Evolutionary conservation across 2,113 vertebrate species (phyloP).

Genomic region (Malurus cyaneus): DNA sequence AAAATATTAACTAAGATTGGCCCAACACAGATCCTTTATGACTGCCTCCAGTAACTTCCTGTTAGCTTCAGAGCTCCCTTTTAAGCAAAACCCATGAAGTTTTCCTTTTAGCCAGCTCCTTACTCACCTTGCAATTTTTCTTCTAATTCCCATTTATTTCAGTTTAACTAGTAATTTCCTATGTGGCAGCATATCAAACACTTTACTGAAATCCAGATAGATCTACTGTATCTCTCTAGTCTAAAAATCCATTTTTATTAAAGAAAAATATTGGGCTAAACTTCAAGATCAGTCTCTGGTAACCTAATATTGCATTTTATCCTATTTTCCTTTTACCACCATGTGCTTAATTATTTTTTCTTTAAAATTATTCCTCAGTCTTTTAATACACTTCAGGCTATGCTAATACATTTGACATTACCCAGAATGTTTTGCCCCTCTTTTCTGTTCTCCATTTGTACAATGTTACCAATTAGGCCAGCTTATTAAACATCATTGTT

Average conservation of each 20-base stretch:
- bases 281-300: conserved; percentile 38
- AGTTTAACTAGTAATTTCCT: conserved; percentile 63
- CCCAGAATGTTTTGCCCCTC: background rate
- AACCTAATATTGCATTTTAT: conserved; percentile 49
- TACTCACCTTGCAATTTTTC: conserved; percentile 55
- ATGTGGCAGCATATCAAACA: conserved; percentile 43
- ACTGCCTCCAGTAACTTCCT: background rate
- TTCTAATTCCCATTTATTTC: conserved; percentile 54
- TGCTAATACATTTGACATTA: background rate
- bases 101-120: conserved; percentile 6
- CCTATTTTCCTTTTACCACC: conserved; percentile 26
- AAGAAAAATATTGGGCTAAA: conserved; percentile 61
- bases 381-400: background rate
- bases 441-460: background rate
- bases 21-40: background rate
- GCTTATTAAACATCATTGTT: background rate
- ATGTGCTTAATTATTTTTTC: conserved; percentile 37
- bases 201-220: conserved; percentile 45
- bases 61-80: background rate
- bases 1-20: background rate
- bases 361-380: conserved; percentile 13
- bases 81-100: background rate
- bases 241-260: conserved; percentile 64
- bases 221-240: conserved; percentile 29
- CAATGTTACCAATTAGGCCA: background rate